Percentiles rank a stretch among this genome's conserved stretches.
These are phyloP conservation scores for Orussus abietinus DNA, from an alignment of 1,140 invertebrate genomes.

Conservation along the genomic window DNA sequence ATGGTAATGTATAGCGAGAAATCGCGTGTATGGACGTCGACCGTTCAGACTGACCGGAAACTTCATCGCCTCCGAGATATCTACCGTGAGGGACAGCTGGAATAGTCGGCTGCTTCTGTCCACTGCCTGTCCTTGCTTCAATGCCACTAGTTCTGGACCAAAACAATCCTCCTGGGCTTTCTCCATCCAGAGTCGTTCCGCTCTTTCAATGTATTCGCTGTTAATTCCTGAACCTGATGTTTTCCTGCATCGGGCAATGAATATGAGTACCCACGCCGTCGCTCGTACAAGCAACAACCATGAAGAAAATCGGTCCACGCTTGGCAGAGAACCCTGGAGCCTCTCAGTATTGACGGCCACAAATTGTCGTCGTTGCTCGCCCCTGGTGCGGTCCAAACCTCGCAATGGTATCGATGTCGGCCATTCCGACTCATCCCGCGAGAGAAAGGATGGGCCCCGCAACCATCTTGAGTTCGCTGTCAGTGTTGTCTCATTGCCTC, in stretches of 20 bases:
- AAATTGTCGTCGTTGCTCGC: background rate
- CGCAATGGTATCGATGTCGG: background rate
- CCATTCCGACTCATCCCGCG: background rate
- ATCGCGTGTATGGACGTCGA: slow-evolving; percentile 11
- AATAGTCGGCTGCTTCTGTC: background rate
- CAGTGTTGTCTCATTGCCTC: background rate
- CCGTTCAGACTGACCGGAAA: slow-evolving; percentile 11
- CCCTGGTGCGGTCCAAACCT: background rate
- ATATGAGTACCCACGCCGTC: slow-evolving; percentile 7
- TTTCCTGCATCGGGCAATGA: background rate
- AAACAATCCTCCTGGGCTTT: too few species aligned
- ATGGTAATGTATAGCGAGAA: slow-evolving; percentile 21
- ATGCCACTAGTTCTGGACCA: too few species aligned
- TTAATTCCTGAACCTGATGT: background rate
- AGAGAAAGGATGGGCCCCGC: slow-evolving; percentile 7
- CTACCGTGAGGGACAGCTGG: background rate
- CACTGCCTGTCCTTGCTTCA: background rate
- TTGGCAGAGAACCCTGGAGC: background rate
- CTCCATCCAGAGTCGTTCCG: too few species aligned
- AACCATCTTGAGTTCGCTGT: slow-evolving; percentile 1
- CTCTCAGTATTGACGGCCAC: background rate
- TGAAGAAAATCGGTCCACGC: slow-evolving; percentile 9
- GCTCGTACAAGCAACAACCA: slow-evolving; percentile 15
- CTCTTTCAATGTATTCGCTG: background rate
- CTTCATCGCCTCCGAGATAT: background rate